These are phyloP conservation scores for Drosophila stalkeri DNA, from an alignment of 2,888 invertebrate genomes.

Conservation along the genomic window DNA sequence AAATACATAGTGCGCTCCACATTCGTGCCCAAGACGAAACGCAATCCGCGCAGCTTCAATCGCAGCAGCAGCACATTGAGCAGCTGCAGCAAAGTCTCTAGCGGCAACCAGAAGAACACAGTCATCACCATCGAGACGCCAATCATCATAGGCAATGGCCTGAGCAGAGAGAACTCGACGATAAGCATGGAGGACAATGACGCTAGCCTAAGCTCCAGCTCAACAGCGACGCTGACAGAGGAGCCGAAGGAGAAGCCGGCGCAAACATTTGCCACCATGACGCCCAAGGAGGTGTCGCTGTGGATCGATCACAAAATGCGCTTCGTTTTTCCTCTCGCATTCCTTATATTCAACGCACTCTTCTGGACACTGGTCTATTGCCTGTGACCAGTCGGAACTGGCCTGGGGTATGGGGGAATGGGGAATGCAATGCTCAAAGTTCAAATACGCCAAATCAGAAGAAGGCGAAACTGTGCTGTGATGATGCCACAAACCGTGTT, in stretches of 20 bases:
- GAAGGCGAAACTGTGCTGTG: conserved; percentile 37
- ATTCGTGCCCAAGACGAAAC: conserved; percentile 91
- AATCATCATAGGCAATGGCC: conserved; percentile 87
- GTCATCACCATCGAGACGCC: conserved; percentile 85
- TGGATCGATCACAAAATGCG: conserved; percentile 93
- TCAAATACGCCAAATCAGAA: conserved; percentile 25
- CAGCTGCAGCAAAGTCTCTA: conserved; percentile 81
- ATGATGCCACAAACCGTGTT: conserved; percentile 34
- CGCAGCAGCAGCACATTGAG: conserved; percentile 85
- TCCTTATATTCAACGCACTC: conserved; percentile 91
- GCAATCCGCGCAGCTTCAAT: conserved; percentile 86
- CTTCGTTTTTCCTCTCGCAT: conserved; percentile 91
- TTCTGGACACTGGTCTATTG: conserved; percentile 92
- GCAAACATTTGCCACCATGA: conserved; percentile 89
- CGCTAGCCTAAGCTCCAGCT: conserved; percentile 37
- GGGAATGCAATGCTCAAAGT: conserved; percentile 24
- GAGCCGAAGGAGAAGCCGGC: conserved; percentile 47
- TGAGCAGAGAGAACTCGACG: conserved; percentile 53
- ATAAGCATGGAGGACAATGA: conserved; percentile 58
- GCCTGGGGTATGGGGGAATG: conserved; percentile 4
- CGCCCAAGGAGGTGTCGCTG: conserved; percentile 94
- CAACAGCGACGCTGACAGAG: conserved; percentile 38
- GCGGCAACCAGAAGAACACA: conserved; percentile 47
- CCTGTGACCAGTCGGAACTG: conserved; percentile 59
- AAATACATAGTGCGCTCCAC: conserved; percentile 94